Percentiles rank a stretch among this genome's conserved stretches.
Evolutionary conservation across 2,888 invertebrate genomes (phyloP).

Genomic region (Dilophus febrilis): DNA sequence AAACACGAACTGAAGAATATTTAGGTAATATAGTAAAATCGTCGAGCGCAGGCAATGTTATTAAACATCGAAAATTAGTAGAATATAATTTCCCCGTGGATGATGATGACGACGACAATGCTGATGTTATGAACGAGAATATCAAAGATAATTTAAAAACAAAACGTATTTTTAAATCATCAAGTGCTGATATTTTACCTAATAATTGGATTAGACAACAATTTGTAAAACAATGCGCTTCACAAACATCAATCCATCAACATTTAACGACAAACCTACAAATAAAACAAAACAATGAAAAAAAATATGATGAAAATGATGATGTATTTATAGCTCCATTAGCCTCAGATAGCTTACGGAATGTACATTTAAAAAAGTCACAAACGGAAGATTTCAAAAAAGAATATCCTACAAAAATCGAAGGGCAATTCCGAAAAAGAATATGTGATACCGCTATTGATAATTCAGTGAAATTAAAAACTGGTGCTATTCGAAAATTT

Average conservation of each 20-base stretch:
- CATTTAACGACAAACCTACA: no score
- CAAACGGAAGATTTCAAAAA: background rate
- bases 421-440: conserved; percentile 22
- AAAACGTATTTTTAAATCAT: conserved; percentile 23
- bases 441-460: conserved; percentile 16
- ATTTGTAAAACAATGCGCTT: background rate
- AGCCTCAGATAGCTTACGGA: background rate
- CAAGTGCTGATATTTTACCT: conserved; percentile 24
- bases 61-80: conserved; percentile 5
- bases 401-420: conserved; percentile 9
- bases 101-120: conserved; percentile 5
- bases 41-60: conserved; percentile 34
- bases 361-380: background rate
- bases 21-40: conserved; percentile 42
- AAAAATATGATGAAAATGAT: no score
- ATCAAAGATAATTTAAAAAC: conserved; percentile 7
- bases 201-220: conserved; percentile 8
- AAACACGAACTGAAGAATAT: conserved; percentile 34
- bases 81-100: conserved; percentile 3
- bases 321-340: background rate
- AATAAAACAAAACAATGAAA: background rate
- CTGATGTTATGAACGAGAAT: conserved; percentile 7
- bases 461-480: conserved; percentile 8
- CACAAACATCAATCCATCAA: background rate
- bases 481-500: conserved; percentile 15